Evolutionary conservation across 1,140 invertebrate genomes (phyloP).

Genomic region (Diorhabda elongata): DNA sequence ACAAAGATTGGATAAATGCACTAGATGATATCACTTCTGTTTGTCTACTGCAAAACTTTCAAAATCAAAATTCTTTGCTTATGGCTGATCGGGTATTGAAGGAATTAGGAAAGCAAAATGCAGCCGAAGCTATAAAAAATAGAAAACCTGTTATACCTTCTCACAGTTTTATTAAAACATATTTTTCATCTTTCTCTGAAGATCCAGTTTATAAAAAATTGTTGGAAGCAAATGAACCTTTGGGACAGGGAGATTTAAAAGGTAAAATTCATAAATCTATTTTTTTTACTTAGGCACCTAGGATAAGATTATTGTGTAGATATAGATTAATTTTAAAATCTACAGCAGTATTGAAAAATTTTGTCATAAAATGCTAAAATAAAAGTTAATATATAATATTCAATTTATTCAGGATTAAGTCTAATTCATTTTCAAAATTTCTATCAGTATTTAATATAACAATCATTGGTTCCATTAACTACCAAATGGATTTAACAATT

Average conservation of each 20-base stretch:
- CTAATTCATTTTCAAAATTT: no score
- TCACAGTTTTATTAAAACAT: constrained; percentile 77
- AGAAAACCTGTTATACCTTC: constrained; percentile 73
- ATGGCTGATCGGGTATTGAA: constrained; percentile 85
- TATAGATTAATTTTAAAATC: no score
- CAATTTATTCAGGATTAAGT: no score
- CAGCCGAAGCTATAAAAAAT: constrained; percentile 63
- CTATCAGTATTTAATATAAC: no score
- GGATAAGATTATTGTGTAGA: no score
- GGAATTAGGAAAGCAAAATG: constrained; percentile 67
- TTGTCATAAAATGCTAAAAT: no score
- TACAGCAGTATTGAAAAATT: no score
- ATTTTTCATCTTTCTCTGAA: constrained; percentile 78
- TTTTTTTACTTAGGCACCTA: no score
- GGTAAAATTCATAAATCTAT: constrained; percentile 15
- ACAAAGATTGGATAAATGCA: constrained; percentile 70
- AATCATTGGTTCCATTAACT: no score
- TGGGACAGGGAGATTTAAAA: constrained; percentile 39
- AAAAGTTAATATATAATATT: no score
- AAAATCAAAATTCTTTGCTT: constrained; percentile 70
- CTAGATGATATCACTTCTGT: constrained; percentile 90
- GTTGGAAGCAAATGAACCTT: constrained; percentile 34
- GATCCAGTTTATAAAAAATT: constrained; percentile 63
- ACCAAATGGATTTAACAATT: no score
- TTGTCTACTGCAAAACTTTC: constrained; percentile 85